Conservation (phyloP, 2,113 vertebrate genomes). For the Bostrychus sinensis region DNA sequence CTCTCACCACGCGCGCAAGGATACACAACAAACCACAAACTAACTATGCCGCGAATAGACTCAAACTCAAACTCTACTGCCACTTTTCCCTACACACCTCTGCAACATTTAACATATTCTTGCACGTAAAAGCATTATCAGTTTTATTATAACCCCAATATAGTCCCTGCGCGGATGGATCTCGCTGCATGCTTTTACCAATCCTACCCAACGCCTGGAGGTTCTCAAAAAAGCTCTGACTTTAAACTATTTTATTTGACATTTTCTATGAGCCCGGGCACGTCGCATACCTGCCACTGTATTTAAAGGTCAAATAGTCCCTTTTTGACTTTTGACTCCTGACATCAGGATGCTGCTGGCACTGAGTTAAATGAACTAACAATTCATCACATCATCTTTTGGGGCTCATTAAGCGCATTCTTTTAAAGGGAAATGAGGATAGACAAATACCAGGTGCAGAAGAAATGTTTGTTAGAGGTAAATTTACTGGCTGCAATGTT, state of each 20-base stretch:
- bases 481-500: not conserved
- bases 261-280: constrained; percentile 51
- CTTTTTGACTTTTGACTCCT: constrained; percentile 26
- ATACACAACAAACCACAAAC: constrained; percentile 10
- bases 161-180: constrained; percentile 57
- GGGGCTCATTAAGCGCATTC: not conserved
- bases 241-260: constrained; percentile 58
- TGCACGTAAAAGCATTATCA: not conserved
- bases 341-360: constrained; percentile 24
- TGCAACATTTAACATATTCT: not conserved
- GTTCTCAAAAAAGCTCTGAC: constrained; percentile 48
- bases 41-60: not conserved
- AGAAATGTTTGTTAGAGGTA: not conserved
- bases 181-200: constrained; percentile 6
- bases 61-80: not conserved
- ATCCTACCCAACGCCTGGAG: constrained; percentile 45
- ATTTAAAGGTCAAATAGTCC: constrained; percentile 47
- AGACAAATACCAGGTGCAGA: not conserved
- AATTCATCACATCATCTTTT: not conserved
- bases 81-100: not conserved
- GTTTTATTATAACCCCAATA: not conserved
- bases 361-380: not conserved
- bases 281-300: constrained; percentile 59
- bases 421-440: not conserved
- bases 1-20: constrained; percentile 43